Evolutionary conservation across 2,797 vertebrate species (phyloP), one percentile per base, ranked within the genome.

Genomic region (Anabas testudineus): DNA sequence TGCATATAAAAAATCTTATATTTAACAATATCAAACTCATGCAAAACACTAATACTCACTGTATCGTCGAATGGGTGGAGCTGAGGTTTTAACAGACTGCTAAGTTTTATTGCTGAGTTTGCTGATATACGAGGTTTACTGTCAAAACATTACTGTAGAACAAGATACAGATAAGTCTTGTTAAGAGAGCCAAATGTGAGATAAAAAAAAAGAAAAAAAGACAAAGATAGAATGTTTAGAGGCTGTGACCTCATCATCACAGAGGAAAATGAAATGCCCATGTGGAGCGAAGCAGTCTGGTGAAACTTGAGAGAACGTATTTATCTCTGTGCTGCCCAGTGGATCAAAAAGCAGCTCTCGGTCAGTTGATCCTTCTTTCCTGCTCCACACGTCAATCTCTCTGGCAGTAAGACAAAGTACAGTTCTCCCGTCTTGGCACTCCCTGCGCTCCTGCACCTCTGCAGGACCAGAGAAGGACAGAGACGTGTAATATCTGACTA

Each of bases 361-460:
- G 91, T 98, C 82, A 99, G 94, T n/a, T 9, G 96, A 96, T 1
- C 98, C 98, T 99, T 85, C 97, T 94, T 92, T 99, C 98, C 91
- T 98, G 97, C 0, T 99, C 98, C 98, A 99, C 69, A 99, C 97
- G 41, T 99, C 98, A 13, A 99, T 99, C 93, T 99, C 98, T 84
- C 93, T 99, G 97, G 89, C 98, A 98, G 94, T 99, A 99, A 24
- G 98, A 97, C 88, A 99, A 99, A n/a, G 98, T 99, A 91, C 98
- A 99, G 94, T 98, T 98, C 93, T 99, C 97, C 97, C 97, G 45
- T 98, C 99, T 93, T 99, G 98, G 93, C 98, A 99, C 92, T 99
- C 97, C 93, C 99, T 97, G 64, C 97, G 97, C 93, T 97, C 97
- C 92, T 97, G 96, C 76, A 99, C 98, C 94, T 99, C 98, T 99